Evolutionary conservation across 1,140 invertebrate genomes (phyloP), one percentile per base, ranked within the genome.

Genomic region (Diabrotica virgifera): DNA sequence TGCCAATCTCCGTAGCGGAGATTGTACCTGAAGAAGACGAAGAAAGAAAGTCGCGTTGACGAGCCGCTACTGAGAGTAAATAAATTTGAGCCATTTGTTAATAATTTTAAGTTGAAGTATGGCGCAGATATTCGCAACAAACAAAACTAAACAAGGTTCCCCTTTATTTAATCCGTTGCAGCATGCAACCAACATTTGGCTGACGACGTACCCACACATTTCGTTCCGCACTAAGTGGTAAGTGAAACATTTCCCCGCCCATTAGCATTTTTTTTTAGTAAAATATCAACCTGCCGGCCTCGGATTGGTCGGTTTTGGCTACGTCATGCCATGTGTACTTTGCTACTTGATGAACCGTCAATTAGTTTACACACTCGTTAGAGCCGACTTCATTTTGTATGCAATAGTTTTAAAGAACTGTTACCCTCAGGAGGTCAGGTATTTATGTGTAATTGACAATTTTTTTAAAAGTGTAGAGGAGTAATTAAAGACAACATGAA

Each of bases 261-360:
- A 65, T 24, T 57, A 10, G 14, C 63, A 54, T 60, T 60, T 57
- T 60, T 57, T 60, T 59, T 65, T 50, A 57, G 60, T 53, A 50
- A n/a, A n/a, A 46, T 35, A 55, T 13, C 10, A 12, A 46, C 12
- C 11, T 36, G n/a, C 12, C 36, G 12, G 36, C 36, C 24, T 24
- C 24, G 24, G 55, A 66, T 66, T 60, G 68, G 68, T 60, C 65
- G 56, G 59, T 13, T 52, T 56, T 11, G 46, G 11, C 38, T 51
- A 56, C 63, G 58, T 69, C 64, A 61, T 61, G 64, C 66, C 68
- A 69, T 64, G 53, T 69, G 68, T 69, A 69, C 65, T 69, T 69
- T 66, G 61, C 55, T 40, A 40, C 61, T 63, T 69, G 62, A 69
- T 69, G 54, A 59, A 62, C 59, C 61, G 54, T 52, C 46, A 37